Base-by-base conservation (phyloP, 2,888 invertebrate genomes). In the Hylaea fasciaria region DNA sequence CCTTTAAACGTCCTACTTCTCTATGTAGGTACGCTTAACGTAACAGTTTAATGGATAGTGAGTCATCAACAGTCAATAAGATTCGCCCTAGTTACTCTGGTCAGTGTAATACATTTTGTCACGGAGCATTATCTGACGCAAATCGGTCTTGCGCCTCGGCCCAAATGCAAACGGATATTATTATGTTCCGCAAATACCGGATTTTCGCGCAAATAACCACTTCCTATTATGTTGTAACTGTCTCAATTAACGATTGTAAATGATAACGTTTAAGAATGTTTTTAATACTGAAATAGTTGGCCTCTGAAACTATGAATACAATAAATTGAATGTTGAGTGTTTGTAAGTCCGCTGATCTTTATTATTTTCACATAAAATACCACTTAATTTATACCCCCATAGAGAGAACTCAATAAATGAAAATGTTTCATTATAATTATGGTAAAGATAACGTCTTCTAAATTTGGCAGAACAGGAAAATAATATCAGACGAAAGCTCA, bases 121-220 rank as follows among this genome's bases (percentile, higher is more conserved):
- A 80, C 73, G 72, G 76, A 74, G 78, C 41, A 81, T 82, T 82
- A 86, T 77, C 71, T 68, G 68, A 66, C 65, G 70, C 49, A 65
- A 75, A 61, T 58, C 73, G 78, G 78, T 84, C 82, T 81, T 77
- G 74, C 73, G 48, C 44, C 65, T 63, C 71, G 82, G 70, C 83
- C 85, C 72, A 70, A 84, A 87, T 86, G 79, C 82, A 78, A 60
- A 62, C 55, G 66, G 71, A 72, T 78, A 76, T 85, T 81, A n/a
- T n/a, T n/a, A n/a, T 82, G 80, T 81, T 82, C 80, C 76, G 81
- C 76, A 79, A 82, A 83, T 81, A 81, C 45, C 44, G 46, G 64
- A 65, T 68, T 71, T 69, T 49, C 63, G 62, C 64, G 56, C 64
- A 68, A 65, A 62, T 62, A 52, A 29, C 28, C 37, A 62, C 56